Base-by-base conservation (phyloP, 1,140 invertebrate species). In the Drosophila quadrilineata region DNA sequence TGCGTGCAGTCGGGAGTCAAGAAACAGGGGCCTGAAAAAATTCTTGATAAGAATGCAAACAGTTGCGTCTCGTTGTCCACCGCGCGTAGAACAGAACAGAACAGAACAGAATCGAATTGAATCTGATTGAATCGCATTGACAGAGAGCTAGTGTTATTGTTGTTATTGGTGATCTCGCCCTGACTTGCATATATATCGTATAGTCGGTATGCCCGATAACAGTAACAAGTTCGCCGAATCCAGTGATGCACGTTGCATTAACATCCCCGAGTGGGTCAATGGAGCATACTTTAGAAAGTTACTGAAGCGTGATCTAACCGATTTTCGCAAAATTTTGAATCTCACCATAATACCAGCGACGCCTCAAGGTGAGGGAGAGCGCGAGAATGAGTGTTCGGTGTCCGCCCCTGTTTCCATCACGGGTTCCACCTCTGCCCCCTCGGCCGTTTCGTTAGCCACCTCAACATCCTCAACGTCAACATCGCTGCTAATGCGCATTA, bases 181-280 rank as follows among this genome's bases (percentile, higher is more conserved):
- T 46, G 31, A 43, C n/a, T 43, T 60, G 53, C 48, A 43, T 52
- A 17, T 65, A 67, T 4, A 52, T n/a, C n/a, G n/a, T n/a, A n/a
- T n/a, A n/a, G n/a, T n/a, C n/a, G n/a, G n/a, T n/a, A 88, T 88
- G 87, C 86, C 86, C 22, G 87, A 88, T 79, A 88, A 88, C 40
- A 88, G 86, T 56, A 71, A 70, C 31, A 88, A 88, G 31, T 88
- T 88, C 14, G 54, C 70, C 52, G 64, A 52, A 19, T 71, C 57
- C 41, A 65, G 66, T 12, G 54, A 87, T 43, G 26, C 60, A 17
- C 48, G 46, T n/a, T n/a, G n/a, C 14, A 65, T 88, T 9, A 57
- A 70, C 17, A 88, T 88, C 69, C 87, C 87, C 12, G 64, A 45
- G 19, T 88, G 87, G 87, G 71, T 88, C 33, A 88, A 87, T 45